Percentiles rank a stretch among this genome's conserved stretches.
Evolutionary conservation across 2,888 invertebrate species (phyloP).

Genomic region (Lissonota sp.): DNA sequence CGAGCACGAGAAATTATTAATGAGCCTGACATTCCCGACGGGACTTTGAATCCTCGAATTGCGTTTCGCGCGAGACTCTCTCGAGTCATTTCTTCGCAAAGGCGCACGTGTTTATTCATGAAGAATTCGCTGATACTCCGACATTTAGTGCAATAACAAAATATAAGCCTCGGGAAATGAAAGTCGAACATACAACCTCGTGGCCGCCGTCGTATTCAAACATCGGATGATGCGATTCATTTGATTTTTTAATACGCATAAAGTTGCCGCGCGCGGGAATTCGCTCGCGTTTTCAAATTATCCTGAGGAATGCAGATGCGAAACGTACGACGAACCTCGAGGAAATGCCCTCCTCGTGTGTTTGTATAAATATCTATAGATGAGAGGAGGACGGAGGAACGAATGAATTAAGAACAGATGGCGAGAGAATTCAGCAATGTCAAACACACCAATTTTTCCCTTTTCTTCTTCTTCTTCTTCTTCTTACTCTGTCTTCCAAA

Average conservation of each 20-base stretch:
- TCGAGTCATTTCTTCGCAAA: conserved; percentile 31
- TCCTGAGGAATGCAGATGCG: conserved; percentile 45
- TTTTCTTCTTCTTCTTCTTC: neutral
- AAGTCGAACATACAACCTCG: conserved; percentile 13
- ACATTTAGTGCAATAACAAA: too few species aligned
- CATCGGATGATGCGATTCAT: conserved; percentile 2
- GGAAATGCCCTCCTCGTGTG: conserved; percentile 36
- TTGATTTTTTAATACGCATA: conserved; percentile 6
- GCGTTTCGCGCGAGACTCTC: conserved; percentile 57
- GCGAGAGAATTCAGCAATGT: conserved; percentile 38
- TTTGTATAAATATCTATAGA: neutral
- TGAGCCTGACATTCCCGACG: conserved; percentile 81
- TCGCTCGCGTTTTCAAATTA: conserved; percentile 53
- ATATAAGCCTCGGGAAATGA: too few species aligned
- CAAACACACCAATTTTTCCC: neutral
- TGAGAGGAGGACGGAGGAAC: conserved; percentile 2
- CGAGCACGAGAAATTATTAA: conserved; percentile 77
- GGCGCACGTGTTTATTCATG: neutral
- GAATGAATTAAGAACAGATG: conserved; percentile 61
- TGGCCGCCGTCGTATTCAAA: neutral
- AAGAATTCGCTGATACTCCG: conserved; percentile 63
- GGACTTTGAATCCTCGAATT: conserved; percentile 73
- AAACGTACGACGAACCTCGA: conserved; percentile 11
- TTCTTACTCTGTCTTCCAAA: conserved; percentile 12
- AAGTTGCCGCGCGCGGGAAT: conserved; percentile 22